phyloP scores from a whole-genome alignment of 2,113 vertebrate species.

The Andinoacara biseriatus region DNA sequence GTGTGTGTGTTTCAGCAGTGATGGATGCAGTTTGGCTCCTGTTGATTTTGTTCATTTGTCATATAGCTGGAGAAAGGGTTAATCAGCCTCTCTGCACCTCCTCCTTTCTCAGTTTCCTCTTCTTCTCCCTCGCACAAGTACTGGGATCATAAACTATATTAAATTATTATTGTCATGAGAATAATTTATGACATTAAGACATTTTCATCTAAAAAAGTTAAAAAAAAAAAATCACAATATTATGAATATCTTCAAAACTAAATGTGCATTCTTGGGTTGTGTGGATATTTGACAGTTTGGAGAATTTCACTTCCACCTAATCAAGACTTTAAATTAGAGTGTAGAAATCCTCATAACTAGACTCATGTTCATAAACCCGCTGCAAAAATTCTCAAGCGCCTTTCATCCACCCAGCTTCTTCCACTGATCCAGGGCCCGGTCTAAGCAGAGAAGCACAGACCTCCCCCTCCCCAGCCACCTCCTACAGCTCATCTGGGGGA shows the following conservation, averaged over 20 bases:
- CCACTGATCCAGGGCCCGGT: no score
- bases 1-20: slow-evolving; percentile 53
- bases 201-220: background rate
- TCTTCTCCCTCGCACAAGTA: background rate
- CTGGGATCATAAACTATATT: background rate
- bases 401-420: no score
- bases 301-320: background rate
- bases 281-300: background rate
- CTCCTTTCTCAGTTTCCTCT: slow-evolving; percentile 13
- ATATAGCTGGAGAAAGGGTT: slow-evolving; percentile 77
- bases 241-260: background rate
- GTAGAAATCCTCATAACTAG: background rate
- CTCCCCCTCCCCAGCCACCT: no score
- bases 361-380: no score
- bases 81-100: slow-evolving; percentile 66
- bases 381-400: background rate
- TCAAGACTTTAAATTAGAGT: background rate
- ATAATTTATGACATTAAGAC: no score
- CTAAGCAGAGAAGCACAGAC: no score
- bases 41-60: slow-evolving; percentile 81
- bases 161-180: background rate
- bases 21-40: slow-evolving; percentile 70
- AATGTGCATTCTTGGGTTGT: background rate
- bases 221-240: background rate
- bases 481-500: no score